These are phyloP conservation scores for Microctonus brassicae DNA, from an alignment of 2,888 invertebrate species.

Conservation along the genomic window DNA sequence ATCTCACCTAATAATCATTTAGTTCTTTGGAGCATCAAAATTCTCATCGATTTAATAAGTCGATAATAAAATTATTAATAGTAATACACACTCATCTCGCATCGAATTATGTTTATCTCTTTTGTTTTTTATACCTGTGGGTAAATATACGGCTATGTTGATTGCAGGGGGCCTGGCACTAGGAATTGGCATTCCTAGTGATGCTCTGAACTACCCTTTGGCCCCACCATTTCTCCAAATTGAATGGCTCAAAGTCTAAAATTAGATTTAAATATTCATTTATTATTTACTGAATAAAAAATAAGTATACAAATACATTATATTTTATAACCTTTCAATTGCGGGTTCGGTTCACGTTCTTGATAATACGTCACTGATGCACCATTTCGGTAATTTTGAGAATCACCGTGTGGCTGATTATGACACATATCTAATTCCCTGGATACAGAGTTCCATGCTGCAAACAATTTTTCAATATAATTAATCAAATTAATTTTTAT, in stretches of 20 bases:
- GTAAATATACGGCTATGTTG: conserved; percentile 64
- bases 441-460: conserved; percentile 71
- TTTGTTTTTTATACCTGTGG: conserved; percentile 65
- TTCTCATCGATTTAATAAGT: conserved; percentile 30
- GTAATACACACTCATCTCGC: conserved; percentile 37
- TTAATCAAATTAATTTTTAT: not conserved
- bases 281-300: not conserved
- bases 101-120: conserved; percentile 54
- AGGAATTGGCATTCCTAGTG: conserved; percentile 67
- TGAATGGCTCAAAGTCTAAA: conserved; percentile 82
- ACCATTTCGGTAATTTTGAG: conserved; percentile 67
- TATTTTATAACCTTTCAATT: conserved; percentile 60
- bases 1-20: conserved; percentile 29
- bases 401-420: conserved; percentile 61
- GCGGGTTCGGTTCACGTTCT: conserved; percentile 70
- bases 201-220: conserved; percentile 79
- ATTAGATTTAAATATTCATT: conserved; percentile 7
- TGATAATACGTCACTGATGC: conserved; percentile 78
- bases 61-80: not conserved
- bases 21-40: conserved; percentile 19
- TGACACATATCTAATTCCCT: conserved; percentile 72
- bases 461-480: conserved; percentile 10
- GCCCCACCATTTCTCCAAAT: conserved; percentile 84
- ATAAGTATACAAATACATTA: not conserved
- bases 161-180: conserved; percentile 63